These are phyloP conservation scores for Trachythela sp. DNA, from an alignment of 64 coral and sea anemone genomes.

Conservation along the genomic window DNA sequence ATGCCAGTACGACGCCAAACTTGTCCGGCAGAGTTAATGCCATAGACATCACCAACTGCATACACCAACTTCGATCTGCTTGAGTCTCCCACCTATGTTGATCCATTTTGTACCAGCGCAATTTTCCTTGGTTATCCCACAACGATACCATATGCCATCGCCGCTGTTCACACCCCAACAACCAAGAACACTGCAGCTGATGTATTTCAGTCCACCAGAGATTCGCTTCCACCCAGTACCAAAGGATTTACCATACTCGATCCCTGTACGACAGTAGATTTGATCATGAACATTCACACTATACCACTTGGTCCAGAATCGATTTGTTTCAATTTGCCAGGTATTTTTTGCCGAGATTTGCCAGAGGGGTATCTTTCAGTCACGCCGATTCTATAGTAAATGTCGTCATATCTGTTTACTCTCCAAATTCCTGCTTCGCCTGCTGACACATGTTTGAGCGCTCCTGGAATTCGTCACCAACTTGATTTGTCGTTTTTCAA, in stretches of 20 bases:
- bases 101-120: background rate
- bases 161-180: slow-evolving; percentile 23
- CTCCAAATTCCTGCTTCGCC: slow-evolving; percentile 32
- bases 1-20: no score
- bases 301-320: background rate
- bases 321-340: slow-evolving; percentile 14
- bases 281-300: background rate
- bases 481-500: no score
- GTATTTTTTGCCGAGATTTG: background rate
- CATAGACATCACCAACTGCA: no score
- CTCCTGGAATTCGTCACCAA: background rate
- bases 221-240: slow-evolving; percentile 15
- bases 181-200: slow-evolving; percentile 24
- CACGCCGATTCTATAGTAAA: slow-evolving; percentile 20
- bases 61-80: background rate
- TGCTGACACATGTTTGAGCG: background rate
- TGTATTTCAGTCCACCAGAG: background rate
- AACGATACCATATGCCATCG: background rate
- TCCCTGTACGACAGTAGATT: slow-evolving; percentile 24
- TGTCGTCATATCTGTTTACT: background rate
- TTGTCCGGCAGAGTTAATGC: no score
- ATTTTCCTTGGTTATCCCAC: background rate
- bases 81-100: background rate
- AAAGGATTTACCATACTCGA: background rate
- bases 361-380: background rate